Conservation (phyloP, 2,113 vertebrate genomes). For the Gopherus flavomarginatus region DNA sequence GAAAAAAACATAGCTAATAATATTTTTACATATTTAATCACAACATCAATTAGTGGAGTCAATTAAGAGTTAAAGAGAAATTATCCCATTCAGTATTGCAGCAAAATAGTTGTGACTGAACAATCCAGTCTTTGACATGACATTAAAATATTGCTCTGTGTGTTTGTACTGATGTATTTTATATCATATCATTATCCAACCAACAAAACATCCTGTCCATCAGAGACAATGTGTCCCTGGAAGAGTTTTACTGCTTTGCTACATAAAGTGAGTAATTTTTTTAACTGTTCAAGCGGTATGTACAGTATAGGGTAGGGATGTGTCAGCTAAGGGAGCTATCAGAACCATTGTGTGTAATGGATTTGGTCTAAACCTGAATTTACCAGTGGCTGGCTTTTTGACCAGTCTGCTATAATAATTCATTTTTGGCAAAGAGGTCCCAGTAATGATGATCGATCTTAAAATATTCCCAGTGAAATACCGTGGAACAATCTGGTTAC, state of each 20-base stretch:
- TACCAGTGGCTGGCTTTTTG: background rate
- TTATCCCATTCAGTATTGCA: background rate
- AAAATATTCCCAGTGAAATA: conserved; percentile 31
- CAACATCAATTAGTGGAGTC: background rate
- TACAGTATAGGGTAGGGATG: background rate
- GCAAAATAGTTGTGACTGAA: background rate
- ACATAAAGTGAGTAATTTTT: background rate
- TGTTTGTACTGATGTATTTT: background rate
- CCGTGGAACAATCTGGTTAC: background rate
- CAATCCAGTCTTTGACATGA: background rate
- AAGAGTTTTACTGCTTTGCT: background rate
- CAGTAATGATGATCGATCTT: background rate
- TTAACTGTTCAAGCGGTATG: background rate
- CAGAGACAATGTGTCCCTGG: background rate
- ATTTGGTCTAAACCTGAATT: background rate
- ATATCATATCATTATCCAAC: background rate
- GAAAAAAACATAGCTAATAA: background rate
- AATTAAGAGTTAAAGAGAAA: background rate
- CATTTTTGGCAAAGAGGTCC: conserved; percentile 1
- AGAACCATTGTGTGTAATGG: background rate
- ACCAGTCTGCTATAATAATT: background rate
- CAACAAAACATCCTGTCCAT: background rate
- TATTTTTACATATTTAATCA: background rate
- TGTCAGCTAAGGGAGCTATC: background rate
- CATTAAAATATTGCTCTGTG: background rate